Conservation (phyloP, 2,797 vertebrate genomes). For the Argya squamiceps region DNA sequence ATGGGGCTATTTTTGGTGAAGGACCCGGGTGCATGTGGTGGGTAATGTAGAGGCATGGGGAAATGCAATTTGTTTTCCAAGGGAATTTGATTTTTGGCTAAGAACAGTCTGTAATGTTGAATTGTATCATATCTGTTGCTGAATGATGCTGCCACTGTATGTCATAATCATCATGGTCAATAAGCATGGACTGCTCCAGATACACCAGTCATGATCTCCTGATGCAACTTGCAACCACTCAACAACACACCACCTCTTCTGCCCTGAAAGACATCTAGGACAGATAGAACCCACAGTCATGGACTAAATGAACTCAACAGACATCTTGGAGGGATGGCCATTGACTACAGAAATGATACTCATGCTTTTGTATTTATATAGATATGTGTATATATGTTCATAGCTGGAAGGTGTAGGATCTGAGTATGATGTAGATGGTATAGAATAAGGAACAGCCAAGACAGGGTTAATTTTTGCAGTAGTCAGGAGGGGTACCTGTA, state of each 20-base stretch:
- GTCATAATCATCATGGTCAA: not conserved
- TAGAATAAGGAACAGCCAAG: not conserved
- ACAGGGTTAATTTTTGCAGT: not conserved
- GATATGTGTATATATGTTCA: not conserved
- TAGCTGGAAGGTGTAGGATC: not conserved
- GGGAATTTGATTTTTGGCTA: not conserved
- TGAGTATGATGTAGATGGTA: not conserved
- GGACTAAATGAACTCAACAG: not conserved
- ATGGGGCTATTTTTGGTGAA: not conserved
- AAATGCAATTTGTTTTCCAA: not conserved
- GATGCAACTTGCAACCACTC: not conserved
- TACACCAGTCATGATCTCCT: not conserved
- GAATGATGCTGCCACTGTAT: not conserved
- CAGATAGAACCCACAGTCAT: not conserved
- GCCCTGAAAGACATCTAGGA: not conserved
- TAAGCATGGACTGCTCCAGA: fast-evolving
- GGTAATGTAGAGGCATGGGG: not conserved
- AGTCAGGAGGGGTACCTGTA: not conserved
- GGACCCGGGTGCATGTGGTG: fast-evolving
- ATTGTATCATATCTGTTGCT: not conserved
- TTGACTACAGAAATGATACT: not conserved
- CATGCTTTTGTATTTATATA: not conserved
- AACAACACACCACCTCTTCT: not conserved
- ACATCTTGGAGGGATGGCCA: not conserved
- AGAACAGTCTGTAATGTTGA: not conserved